These are phyloP conservation scores for Tachystola acroxantha DNA, from an alignment of 2,888 invertebrate species.

Conservation along the genomic window DNA sequence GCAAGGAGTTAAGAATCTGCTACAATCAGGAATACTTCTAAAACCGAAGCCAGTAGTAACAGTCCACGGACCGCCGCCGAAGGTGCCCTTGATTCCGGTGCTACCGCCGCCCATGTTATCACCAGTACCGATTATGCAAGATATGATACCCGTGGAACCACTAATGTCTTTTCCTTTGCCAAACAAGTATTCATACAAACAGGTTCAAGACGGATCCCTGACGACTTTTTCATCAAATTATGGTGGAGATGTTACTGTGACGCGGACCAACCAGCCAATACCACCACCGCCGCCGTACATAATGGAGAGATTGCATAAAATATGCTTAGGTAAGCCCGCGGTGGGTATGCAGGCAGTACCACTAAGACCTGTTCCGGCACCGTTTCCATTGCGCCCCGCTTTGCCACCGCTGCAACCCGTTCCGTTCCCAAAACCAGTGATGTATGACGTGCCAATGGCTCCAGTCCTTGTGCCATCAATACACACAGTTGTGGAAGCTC, in stretches of 20 bases:
- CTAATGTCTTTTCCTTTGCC: slow-evolving; percentile 12
- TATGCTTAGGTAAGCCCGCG: slow-evolving; percentile 1
- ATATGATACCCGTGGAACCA: slow-evolving; percentile 2
- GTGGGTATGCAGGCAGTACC: background rate
- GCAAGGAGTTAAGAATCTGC: slow-evolving; percentile 23
- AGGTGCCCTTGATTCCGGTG: background rate
- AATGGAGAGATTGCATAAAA: slow-evolving; percentile 11
- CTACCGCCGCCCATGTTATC: background rate
- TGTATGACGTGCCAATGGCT: background rate
- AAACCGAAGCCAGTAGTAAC: background rate
- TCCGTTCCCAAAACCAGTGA: background rate
- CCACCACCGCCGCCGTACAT: slow-evolving; percentile 24
- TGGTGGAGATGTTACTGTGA: slow-evolving; percentile 23
- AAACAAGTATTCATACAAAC: slow-evolving; percentile 30
- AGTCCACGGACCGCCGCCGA: background rate
- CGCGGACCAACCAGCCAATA: slow-evolving; percentile 19
- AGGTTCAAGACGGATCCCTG: slow-evolving; percentile 24
- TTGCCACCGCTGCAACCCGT: background rate
- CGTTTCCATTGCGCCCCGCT: background rate
- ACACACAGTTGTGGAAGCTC: slow-evolving; percentile 5
- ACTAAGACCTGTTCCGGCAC: background rate
- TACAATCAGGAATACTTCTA: slow-evolving; percentile 26
- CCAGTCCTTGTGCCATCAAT: background rate
- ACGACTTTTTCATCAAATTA: slow-evolving; percentile 26
- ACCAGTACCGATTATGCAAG: background rate